Evolutionary conservation across 1,140 invertebrate species (phyloP), one percentile per base, ranked within the genome.

Genomic region (Drosophila punjabiensis): DNA sequence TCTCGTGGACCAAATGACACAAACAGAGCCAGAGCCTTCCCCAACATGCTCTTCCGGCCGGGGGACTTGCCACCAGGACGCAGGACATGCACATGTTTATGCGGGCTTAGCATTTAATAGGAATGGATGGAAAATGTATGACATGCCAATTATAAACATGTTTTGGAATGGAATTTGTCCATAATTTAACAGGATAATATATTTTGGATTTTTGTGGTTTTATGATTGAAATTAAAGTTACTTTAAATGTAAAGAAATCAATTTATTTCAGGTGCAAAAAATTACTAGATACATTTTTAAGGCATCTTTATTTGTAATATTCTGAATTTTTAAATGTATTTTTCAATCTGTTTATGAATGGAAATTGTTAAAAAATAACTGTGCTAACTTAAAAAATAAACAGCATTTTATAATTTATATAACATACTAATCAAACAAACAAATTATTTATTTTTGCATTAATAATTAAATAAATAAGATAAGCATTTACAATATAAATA

Each of bases 1-100:
- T 69, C 50, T 56, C 39, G 65, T 71, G 64, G 65, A 56, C 70
- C 70, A 73, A 74, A 74, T 73, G 70, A 71, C 70, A 74, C 43
- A 71, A 60, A 71, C 70, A 74, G 30, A 45, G 50, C 68, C 47
- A 35, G 33, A 45, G 43, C 43, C 32, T 56, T n/a, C 33, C 20
- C 43, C 43, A 20, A 48, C 68, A 74, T 13, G 50, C 53, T 35
- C n/a, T 45, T 52, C 69, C 48, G 13, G 32, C 16, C 11, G 18
- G 28, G 16, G 20, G 16, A 52, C 24, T 28, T 39, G 16, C 50
- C 35, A 20, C 5, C 41, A 56, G 55, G 55, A 56, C 20, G n/a
- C 41, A 56, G 55, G 55, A 56, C 20, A 28, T 56, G 14, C 41
- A 14, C 32, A 64, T 50, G 69, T 73, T 73, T 73, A 74, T 74